Evolutionary conservation across 2,113 vertebrate genomes (phyloP).

Genomic region (Apus apus): DNA sequence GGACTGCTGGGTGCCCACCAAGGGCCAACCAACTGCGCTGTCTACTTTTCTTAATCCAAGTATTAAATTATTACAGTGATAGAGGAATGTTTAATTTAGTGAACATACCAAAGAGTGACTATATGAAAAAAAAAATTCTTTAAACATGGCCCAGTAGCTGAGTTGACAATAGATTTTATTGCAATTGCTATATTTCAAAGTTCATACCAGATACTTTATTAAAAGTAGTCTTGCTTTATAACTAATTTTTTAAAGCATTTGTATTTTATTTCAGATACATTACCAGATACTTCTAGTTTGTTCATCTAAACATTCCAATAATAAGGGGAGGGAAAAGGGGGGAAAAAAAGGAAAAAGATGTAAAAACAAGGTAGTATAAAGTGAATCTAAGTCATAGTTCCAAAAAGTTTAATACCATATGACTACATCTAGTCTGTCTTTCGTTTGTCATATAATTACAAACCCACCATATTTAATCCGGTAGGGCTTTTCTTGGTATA

Average conservation of each 20-base stretch:
- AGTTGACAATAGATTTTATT: background rate
- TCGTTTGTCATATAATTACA: background rate
- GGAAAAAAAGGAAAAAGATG: too few relatives aligned
- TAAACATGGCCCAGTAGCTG: background rate
- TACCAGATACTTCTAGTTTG: background rate
- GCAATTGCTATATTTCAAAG: background rate
- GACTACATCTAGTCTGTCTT: background rate
- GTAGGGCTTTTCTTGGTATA: background rate
- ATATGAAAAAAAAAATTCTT: background rate
- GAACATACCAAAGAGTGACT: background rate
- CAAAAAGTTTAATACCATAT: background rate
- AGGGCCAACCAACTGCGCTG: background rate
- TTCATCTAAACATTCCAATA: background rate
- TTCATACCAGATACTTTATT: background rate
- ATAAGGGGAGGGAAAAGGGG: background rate
- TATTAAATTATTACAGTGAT: background rate
- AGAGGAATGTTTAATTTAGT: background rate
- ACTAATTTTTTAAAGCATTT: background rate
- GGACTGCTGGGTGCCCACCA: background rate
- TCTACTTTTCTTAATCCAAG: background rate
- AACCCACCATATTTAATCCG: background rate
- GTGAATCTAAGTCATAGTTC: background rate
- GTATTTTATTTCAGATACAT: background rate
- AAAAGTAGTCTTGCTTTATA: background rate
- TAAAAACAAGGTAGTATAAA: background rate